Evolutionary conservation across 2,113 vertebrate species (phyloP), one percentile per base, ranked within the genome.

Genomic region (Abramis brama): DNA sequence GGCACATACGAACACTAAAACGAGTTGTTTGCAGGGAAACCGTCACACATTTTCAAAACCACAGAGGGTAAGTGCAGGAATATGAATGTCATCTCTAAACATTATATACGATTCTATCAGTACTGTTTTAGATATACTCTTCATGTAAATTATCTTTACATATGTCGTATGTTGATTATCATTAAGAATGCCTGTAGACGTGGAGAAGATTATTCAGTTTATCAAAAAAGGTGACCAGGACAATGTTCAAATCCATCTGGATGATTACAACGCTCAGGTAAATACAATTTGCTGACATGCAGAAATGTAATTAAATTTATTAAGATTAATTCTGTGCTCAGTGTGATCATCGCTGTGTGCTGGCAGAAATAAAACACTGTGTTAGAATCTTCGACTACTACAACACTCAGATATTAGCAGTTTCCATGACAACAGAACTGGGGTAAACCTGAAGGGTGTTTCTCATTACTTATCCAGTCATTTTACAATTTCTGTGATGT

Each of bases 221-320:
- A 90, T 95, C 39, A 57, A 87, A 68, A 70, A 75, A 0, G 92
- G 93, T n/a, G 92, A 94, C 86, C 93, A 94, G 90, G 91, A 94
- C 68, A 71, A 83, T 1, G 91, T 94, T 45, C 92, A 91, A 71
- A 86, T 45, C n/a, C 87, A 93, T 1, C 91, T 95, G 87, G 74
- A 90, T 7, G 45, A 86, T 74, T 95, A 93, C 89, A 95, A 93
- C 59, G 86, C 85, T 13, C 90, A 94, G 93, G 93, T 94, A 73
- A 83, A 73, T 39, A 70, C 19, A n/a, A 68, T 50, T 12, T 3
- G n/a, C 23, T 10, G n/a, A 52, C n/a, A 70, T 55, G 8, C 79
- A 21, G 6, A 70, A 7, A 21, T 70, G 7, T n/a, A 68, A 33
- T 82, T 50, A 57, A 33, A 36, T 36, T 1, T 55, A 55, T 23